phyloP scores from a whole-genome alignment of 1,140 invertebrate genomes.

The Hypsibius dujardini region DNA sequence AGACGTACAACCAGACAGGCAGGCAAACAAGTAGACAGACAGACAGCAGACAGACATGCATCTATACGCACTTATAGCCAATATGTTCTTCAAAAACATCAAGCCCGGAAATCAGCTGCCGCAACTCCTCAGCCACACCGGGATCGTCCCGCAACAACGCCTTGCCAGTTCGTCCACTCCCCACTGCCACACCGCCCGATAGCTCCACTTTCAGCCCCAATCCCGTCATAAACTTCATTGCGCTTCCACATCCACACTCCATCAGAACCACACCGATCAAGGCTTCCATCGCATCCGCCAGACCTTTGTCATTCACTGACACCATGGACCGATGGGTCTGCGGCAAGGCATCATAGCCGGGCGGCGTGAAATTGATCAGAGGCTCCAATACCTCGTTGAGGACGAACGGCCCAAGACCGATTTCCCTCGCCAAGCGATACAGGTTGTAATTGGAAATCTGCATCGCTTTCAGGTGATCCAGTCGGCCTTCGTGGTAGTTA shows the following conservation, averaged over 20 bases:
- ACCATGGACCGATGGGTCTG: slow-evolving; percentile 19
- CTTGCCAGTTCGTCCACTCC: background rate
- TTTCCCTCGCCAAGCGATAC: slow-evolving; percentile 43
- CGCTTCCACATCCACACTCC: slow-evolving; percentile 38
- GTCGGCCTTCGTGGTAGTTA: slow-evolving; percentile 50
- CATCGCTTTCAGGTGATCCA: slow-evolving; percentile 53
- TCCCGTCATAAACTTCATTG: slow-evolving; percentile 51
- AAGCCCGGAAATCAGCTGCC: background rate
- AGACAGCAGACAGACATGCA: too few species aligned
- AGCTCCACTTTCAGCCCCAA: slow-evolving; percentile 34
- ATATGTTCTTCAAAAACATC: slow-evolving; percentile 41
- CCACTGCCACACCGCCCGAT: slow-evolving; percentile 16
- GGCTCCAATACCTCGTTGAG: slow-evolving; percentile 37
- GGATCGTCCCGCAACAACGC: background rate
- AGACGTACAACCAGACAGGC: too few species aligned
- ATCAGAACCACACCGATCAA: slow-evolving; percentile 55
- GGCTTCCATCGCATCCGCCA: slow-evolving; percentile 66
- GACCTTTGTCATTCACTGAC: slow-evolving; percentile 42
- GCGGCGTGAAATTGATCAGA: slow-evolving; percentile 40
- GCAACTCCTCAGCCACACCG: background rate
- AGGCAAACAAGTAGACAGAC: too few species aligned
- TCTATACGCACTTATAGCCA: slow-evolving; percentile 36
- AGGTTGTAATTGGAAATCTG: slow-evolving; percentile 65
- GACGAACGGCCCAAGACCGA: slow-evolving; percentile 35
- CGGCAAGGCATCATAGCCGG: slow-evolving; percentile 43